phyloP scores from a whole-genome alignment of 2,888 invertebrate genomes.

The Pseudococcus longispinus region DNA sequence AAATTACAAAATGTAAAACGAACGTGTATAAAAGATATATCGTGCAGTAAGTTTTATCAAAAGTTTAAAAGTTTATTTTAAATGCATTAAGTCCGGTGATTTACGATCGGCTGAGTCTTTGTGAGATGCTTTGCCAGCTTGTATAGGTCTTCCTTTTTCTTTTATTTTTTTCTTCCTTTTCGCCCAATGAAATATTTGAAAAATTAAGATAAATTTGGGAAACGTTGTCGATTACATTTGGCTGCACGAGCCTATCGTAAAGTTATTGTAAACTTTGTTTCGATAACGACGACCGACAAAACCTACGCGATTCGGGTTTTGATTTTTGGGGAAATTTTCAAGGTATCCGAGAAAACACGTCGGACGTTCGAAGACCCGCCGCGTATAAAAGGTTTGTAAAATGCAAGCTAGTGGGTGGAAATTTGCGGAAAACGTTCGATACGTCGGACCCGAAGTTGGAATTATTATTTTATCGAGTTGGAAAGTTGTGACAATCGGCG shows the following conservation, averaged over 20 bases:
- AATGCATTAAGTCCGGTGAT: conserved; percentile 28
- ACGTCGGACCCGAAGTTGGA: background rate
- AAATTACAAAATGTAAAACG: conserved; percentile 23
- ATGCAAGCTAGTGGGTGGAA: background rate
- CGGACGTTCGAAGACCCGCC: background rate
- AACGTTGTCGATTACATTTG: conserved; percentile 19
- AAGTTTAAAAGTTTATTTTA: conserved; percentile 26
- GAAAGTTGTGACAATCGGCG: background rate
- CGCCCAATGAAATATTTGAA: conserved; percentile 7
- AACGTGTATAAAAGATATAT: conserved; percentile 15
- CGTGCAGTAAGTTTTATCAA: conserved; percentile 14
- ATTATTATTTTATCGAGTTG: conserved; percentile 1
- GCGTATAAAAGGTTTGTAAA: background rate
- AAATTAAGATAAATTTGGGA: conserved; percentile 19
- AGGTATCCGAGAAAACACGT: background rate
- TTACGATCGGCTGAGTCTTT: conserved; percentile 16
- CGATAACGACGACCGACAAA: conserved; percentile 9
- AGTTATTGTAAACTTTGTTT: conserved; percentile 2
- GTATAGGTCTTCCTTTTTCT: conserved; percentile 26
- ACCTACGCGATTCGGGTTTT: background rate
- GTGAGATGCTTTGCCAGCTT: conserved; percentile 12
- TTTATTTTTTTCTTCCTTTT: background rate
- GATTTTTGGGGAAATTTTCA: background rate
- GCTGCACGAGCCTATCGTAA: background rate
- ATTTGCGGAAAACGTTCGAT: background rate